Base-by-base conservation (phyloP, 2,797 vertebrate species). In the Mareca penelope region DNA sequence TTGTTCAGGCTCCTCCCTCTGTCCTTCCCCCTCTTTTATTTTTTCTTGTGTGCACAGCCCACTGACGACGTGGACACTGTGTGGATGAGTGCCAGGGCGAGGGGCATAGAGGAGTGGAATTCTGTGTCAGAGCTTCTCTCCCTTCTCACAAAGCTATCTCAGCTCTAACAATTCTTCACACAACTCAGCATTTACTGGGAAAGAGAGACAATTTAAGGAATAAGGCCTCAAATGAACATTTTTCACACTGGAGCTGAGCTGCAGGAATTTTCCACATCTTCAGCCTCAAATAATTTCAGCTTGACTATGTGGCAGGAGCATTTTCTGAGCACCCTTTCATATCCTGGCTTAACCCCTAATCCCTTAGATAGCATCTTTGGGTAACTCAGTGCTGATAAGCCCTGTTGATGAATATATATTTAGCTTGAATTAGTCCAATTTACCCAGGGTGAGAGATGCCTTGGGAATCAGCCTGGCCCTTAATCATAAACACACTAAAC, bases 1-100 rank as follows among this genome's bases (percentile, higher is more conserved):
- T n/a, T 39, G 2, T n/a, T 2, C 69, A 48, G 33, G 73, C 87
- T 96, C 95, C 94, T 95, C 94, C 92, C 65, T 81, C 64, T 2
- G 39, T 35, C 61, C 68, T 23, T 80, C 80, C 63, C 10, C 4
- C 8, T 31, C 1, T 14, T 5, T 64, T 64, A 42, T 64, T 28
- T 40, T 35, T 15, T 53, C 55, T 39, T 93, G 70, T 70, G 71
- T 90, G 73, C 8, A 9, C 89, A 68, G 73, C 91, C 76, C 56
- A 23, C 64, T 94, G 91, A 70, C 73, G 70, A 91, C 83, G 94
- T 97, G 96, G 95, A 96, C 64, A 3, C 53, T 64, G 15, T 22
- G 33, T 16, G 71, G 70, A 81, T 67, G 31, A 60, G n/a, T 53
- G 73, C 67, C 40, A 70, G 52, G 67, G 31, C 63, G 81, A 92